Conservation (phyloP, 2,888 invertebrate species). For the Pedicia rivosa region DNA sequence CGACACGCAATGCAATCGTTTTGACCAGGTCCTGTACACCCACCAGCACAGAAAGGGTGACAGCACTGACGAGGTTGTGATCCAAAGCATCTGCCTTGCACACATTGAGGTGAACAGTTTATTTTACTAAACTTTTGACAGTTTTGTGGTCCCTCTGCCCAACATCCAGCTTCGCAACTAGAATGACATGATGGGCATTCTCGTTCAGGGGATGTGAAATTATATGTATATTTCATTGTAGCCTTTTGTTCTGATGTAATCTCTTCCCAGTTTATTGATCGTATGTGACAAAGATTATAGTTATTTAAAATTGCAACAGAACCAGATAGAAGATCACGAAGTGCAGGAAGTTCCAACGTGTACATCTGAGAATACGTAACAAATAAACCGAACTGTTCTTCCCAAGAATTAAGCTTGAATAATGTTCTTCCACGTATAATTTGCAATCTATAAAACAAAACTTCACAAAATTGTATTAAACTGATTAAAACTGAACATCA, state of each 20-base stretch:
- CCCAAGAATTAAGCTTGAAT: conserved; percentile 69
- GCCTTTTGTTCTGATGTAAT: conserved; percentile 57
- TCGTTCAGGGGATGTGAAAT: conserved; percentile 66
- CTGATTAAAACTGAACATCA: too few species aligned
- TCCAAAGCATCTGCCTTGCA: conserved; percentile 87
- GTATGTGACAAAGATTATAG: conserved; percentile 85
- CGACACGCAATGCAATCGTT: conserved; percentile 92
- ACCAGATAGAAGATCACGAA: conserved; percentile 79
- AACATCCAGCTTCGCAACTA: conserved; percentile 76
- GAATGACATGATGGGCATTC: conserved; percentile 64
- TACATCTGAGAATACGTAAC: conserved; percentile 77
- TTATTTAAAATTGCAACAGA: conserved; percentile 88
- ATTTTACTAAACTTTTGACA: conserved; percentile 91
- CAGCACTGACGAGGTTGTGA: conserved; percentile 87
- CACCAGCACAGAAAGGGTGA: conserved; percentile 93
- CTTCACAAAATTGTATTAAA: too few species aligned
- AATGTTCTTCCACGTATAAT: conserved; percentile 87
- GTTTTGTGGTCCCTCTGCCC: conserved; percentile 86
- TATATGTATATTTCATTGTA: conserved; percentile 63
- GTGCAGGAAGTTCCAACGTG: conserved; percentile 72
- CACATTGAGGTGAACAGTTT: conserved; percentile 88
- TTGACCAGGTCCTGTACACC: conserved; percentile 86
- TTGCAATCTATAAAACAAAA: too few species aligned
- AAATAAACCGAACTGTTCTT: conserved; percentile 71
- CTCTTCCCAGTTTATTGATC: conserved; percentile 87